A percentile compares a stretch with the other conserved stretches of the same genome.
Evolutionary conservation across 1,140 invertebrate genomes (phyloP).

Genomic region (Microplitis mediator): DNA sequence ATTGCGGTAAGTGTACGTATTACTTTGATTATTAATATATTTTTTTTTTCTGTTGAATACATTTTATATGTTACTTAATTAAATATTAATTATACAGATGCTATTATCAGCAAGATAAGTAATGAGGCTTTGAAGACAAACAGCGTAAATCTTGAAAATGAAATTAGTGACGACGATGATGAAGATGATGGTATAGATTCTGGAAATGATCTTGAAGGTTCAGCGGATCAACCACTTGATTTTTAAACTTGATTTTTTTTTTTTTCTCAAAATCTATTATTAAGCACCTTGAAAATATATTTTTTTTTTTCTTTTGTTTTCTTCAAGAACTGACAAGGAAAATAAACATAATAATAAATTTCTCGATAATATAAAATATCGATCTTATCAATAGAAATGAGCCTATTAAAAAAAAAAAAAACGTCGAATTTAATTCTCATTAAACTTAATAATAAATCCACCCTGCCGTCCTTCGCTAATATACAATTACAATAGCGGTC

Average conservation of each 20-base stretch:
- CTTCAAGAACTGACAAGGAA: too few species aligned
- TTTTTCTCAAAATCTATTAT: not conserved
- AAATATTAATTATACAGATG: conserved; percentile 50
- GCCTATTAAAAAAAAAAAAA: too few species aligned
- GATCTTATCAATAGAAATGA: not conserved
- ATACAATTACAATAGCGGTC: not conserved
- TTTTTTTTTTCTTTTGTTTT: too few species aligned
- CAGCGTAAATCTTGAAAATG: conserved; percentile 54
- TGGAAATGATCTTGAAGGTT: conserved; percentile 75
- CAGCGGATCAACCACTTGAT: conserved; percentile 77
- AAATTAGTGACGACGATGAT: conserved; percentile 69
- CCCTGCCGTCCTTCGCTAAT: conserved; percentile 8
- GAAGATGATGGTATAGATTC: conserved; percentile 73
- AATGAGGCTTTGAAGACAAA: conserved; percentile 61
- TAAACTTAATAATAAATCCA: not conserved
- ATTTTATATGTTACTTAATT: not conserved
- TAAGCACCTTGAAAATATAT: not conserved
- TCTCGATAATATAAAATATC: too few species aligned
- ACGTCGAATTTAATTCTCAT: not conserved
- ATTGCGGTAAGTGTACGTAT: conserved; percentile 75
- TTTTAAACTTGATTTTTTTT: conserved; percentile 65
- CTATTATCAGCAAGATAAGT: conserved; percentile 66
- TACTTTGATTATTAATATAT: not conserved
- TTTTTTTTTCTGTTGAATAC: not conserved
- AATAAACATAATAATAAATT: too few species aligned